Conservation (phyloP, 2,888 invertebrate genomes). For the Philereme transversata region DNA sequence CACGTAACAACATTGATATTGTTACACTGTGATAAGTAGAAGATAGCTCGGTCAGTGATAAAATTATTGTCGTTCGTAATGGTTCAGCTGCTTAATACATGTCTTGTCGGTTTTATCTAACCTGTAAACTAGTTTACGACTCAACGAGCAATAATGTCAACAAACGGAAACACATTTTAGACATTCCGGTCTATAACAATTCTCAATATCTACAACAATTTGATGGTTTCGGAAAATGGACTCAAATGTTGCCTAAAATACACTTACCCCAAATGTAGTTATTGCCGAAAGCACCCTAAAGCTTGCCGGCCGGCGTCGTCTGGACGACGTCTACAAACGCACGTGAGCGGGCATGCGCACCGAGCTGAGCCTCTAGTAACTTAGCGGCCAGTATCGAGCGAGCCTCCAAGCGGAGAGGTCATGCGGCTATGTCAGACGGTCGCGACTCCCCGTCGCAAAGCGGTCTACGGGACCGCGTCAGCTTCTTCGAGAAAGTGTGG, state of each 20-base stretch:
- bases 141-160: conserved; percentile 11
- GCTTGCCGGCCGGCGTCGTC: conserved; percentile 53
- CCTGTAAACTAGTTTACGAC: conserved; percentile 23
- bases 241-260: conserved; percentile 24
- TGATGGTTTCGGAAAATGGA: conserved; percentile 13
- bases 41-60: conserved; percentile 30
- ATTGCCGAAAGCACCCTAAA: conserved; percentile 41
- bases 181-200: background rate
- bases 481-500: conserved; percentile 92
- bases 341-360: conserved; percentile 63
- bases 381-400: conserved; percentile 76
- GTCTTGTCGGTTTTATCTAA: conserved; percentile 15
- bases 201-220: background rate
- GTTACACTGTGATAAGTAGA: conserved; percentile 36
- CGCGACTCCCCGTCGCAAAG: conserved; percentile 80
- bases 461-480: conserved; percentile 88
- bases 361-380: conserved; percentile 46
- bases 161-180: background rate
- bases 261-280: conserved; percentile 23
- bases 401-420: conserved; percentile 75
- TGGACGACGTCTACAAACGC: conserved; percentile 64
- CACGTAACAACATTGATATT: conserved; percentile 40
- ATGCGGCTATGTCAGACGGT: conserved; percentile 80
- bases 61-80: conserved; percentile 23
- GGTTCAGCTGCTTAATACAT: conserved; percentile 20